Percentiles rank a stretch among this genome's conserved stretches.
phyloP scores from a whole-genome alignment of 2,797 vertebrate species.

The Takifugu ocellatus region DNA sequence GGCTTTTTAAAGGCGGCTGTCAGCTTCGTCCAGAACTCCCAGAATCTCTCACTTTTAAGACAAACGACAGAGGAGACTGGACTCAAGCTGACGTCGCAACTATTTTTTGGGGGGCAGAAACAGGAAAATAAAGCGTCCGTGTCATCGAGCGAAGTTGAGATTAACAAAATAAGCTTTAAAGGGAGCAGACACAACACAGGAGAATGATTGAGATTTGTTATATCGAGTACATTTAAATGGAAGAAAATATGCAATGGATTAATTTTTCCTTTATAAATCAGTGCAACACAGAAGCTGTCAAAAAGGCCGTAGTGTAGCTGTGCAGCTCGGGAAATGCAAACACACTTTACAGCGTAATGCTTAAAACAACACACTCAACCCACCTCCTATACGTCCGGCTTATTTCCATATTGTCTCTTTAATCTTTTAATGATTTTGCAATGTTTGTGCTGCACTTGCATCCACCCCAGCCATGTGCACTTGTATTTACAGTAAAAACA shows the following conservation, averaged over 20 bases:
- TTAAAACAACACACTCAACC: too few species aligned
- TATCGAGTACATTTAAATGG: background rate
- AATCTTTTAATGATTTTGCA: conserved; percentile 13
- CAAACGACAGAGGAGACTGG: conserved; percentile 35
- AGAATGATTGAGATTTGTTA: background rate
- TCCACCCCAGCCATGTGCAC: conserved; percentile 41
- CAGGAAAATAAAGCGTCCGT: background rate
- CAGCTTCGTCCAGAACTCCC: conserved; percentile 59
- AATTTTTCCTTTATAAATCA: background rate
- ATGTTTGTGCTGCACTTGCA: conserved; percentile 20
- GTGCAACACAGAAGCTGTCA: too few species aligned
- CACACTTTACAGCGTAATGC: too few species aligned
- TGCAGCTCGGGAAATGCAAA: too few species aligned
- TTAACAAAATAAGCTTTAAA: background rate
- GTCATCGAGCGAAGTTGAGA: background rate
- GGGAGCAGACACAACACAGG: background rate
- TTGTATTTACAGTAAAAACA: conserved; percentile 70
- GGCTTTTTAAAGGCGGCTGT: conserved; percentile 52
- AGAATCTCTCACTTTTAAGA: conserved; percentile 35
- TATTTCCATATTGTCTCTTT: background rate
- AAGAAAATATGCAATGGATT: background rate
- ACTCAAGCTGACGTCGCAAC: background rate
- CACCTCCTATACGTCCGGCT: too few species aligned
- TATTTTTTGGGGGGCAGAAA: too few species aligned
- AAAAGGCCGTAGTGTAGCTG: too few species aligned